These are phyloP conservation scores for Rhinichthys klamathensis DNA, from an alignment of 2,113 vertebrate species.

Conservation along the genomic window DNA sequence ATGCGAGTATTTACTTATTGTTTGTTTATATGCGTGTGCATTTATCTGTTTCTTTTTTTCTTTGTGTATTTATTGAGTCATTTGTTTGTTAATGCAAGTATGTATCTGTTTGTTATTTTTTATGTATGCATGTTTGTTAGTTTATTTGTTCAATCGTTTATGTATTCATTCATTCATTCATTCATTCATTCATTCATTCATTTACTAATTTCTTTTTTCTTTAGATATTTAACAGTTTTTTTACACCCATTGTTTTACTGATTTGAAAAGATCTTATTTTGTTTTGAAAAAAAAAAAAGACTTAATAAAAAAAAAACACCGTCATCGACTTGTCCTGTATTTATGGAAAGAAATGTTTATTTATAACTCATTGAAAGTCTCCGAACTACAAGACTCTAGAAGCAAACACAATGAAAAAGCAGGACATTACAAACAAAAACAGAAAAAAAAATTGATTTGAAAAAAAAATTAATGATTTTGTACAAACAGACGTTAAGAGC, in stretches of 20 bases:
- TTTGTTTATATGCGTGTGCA: too few species aligned
- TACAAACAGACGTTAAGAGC: background rate
- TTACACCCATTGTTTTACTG: background rate
- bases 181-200: too few species aligned
- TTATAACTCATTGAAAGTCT: background rate
- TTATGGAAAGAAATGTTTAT: slow-evolving; percentile 21
- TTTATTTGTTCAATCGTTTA: too few species aligned
- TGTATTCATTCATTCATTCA: too few species aligned
- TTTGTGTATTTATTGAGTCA: too few species aligned
- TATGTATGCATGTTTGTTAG: too few species aligned
- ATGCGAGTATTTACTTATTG: too few species aligned
- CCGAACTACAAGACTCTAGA: background rate
- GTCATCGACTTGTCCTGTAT: background rate
- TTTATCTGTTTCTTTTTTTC: too few species aligned
- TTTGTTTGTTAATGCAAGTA: too few species aligned
- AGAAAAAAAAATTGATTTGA: slow-evolving; percentile 61
- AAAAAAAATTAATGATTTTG: slow-evolving; percentile 34
- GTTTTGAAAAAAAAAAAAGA: background rate
- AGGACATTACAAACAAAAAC: slow-evolving; percentile 1
- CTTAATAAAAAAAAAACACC: background rate
- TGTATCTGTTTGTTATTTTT: too few species aligned
- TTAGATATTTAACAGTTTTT: too few species aligned
- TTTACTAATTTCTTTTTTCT: too few species aligned
- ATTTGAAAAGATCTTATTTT: background rate
- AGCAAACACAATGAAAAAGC: slow-evolving; percentile 20